Evolutionary conservation across 2,113 vertebrate genomes (phyloP), one percentile per base, ranked within the genome.

Genomic region (Brevimyrus niger): DNA sequence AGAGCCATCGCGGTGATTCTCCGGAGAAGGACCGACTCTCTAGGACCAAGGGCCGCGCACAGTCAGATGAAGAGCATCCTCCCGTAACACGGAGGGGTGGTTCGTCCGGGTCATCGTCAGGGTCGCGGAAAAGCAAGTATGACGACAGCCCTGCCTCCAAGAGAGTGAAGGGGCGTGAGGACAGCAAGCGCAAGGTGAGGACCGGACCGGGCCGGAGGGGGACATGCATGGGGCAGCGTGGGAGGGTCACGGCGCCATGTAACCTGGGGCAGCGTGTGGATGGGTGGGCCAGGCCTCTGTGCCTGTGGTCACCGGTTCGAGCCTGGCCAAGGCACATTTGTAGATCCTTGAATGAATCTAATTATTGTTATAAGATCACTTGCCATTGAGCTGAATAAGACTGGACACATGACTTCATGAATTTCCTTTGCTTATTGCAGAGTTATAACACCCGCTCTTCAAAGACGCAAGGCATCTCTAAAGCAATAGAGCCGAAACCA

Each of bases 51-150:
- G 85, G 31, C 88, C 90, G 80, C 47, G 47, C 87, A 4, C 48
- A 53, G 35, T 86, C 90, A 73, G 0, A 94, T 73, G 87, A 8
- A 90, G 8, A 86, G 73, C 0, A 90, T 27, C 91, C 35, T 86
- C 91, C 91, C 35, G 1, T 87, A 89, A 13, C 88, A 65, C 91
- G 90, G 88, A 90, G 48, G 92, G 95, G 65, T 88, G 90, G 90
- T 17, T 91, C 92, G 0, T 92, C 89, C 27, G 90, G 93, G 86
- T 89, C 91, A 21, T 92, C 90, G 19, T 85, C 91, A 9, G 53
- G 84, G 4, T 91, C 92, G 6, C 90, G 89, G 2, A 93, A 89
- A 69, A 92, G 90, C 89, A 90, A 47, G 46, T 46, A 47, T 23
- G 89, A 91, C 8, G 50, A 87, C 23, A 92, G 92, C 82, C 90